Evolutionary conservation across 2,888 invertebrate genomes (phyloP).

Genomic region (Cancer borealis): DNA sequence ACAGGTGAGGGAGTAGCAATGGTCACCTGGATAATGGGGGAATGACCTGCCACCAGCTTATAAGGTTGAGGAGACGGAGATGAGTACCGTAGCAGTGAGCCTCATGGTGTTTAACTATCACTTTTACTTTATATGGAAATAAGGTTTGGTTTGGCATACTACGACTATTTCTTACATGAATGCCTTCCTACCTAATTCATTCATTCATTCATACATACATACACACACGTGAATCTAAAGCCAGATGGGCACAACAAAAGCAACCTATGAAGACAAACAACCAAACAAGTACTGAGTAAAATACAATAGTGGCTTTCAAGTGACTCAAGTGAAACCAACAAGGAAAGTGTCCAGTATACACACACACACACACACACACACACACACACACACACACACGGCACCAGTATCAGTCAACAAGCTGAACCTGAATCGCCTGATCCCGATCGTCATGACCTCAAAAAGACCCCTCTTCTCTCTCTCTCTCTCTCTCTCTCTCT

Average conservation of each 20-base stretch:
- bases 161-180: not conserved
- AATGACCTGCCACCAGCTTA: no score
- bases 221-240: not conserved
- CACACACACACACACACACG: not conserved
- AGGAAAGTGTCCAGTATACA: not conserved
- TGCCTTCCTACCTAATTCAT: not conserved
- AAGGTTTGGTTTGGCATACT: no score
- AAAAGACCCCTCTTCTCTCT: conserved; percentile 8
- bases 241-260: not conserved
- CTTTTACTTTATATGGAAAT: no score
- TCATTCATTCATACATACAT: not conserved
- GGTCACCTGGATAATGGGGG: no score
- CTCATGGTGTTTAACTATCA: no score
- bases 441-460: conserved; percentile 7
- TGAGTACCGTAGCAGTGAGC: no score
- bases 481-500: conserved; percentile 31
- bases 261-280: not conserved
- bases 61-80: no score
- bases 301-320: not conserved
- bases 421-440: not conserved
- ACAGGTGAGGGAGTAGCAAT: not conserved
- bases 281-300: not conserved
- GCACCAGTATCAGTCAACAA: not conserved
- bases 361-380: not conserved
- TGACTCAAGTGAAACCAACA: not conserved